Percentiles rank a stretch among this genome's conserved stretches.
phyloP scores from a whole-genome alignment of 2,113 vertebrate genomes.

The Carollia perspicillata region DNA sequence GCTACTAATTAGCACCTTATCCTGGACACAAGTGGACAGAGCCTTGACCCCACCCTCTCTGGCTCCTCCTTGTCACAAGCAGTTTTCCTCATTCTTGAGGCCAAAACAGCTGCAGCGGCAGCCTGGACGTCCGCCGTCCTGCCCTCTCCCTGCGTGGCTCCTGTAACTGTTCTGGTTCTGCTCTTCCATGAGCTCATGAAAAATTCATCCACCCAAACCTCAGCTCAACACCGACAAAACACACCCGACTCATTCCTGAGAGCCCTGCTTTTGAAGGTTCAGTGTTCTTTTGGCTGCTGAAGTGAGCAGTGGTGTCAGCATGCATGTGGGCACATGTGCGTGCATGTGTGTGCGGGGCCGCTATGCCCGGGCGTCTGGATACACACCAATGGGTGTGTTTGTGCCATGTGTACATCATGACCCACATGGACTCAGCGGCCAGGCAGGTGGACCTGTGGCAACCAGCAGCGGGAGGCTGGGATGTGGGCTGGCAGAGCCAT shows the following conservation, averaged over 20 bases:
- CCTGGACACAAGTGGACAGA: neutral
- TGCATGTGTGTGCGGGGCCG: neutral
- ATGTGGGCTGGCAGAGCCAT: neutral
- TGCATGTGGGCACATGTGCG: neutral
- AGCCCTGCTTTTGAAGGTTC: conserved; percentile 62
- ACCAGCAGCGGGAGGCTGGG: neutral
- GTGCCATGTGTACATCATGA: neutral
- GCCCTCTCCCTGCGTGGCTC: neutral
- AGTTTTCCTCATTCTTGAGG: neutral
- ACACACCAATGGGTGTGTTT: neutral
- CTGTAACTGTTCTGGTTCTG: conserved; percentile 46
- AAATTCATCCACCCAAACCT: conserved; percentile 66
- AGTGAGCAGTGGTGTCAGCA: neutral
- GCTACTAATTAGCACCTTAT: too few species aligned
- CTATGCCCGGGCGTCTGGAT: neutral
- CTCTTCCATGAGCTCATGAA: conserved; percentile 57
- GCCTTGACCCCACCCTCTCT: neutral
- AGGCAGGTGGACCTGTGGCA: neutral
- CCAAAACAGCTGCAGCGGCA: neutral
- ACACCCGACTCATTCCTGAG: neutral
- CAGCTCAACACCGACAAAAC: conserved; percentile 48
- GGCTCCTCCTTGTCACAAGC: neutral
- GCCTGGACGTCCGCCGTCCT: neutral
- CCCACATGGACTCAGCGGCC: neutral
- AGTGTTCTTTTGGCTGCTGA: neutral